These are phyloP conservation scores for Vimba vimba DNA, from an alignment of 2,113 vertebrate species.

Conservation along the genomic window DNA sequence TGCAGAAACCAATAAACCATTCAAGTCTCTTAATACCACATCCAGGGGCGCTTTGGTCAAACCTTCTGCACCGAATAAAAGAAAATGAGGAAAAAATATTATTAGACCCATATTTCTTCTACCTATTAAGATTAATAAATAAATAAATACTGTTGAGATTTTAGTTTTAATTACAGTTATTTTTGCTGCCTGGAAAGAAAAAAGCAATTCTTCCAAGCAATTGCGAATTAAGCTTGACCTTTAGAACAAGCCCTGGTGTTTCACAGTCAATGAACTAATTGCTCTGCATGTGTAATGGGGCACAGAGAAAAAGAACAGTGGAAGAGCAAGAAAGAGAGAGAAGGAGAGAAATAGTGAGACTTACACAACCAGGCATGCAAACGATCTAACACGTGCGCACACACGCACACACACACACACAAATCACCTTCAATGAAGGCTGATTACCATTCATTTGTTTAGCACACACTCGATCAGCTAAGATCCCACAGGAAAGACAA, in stretches of 20 bases:
- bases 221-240: slow-evolving; percentile 59
- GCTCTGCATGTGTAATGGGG: slow-evolving; percentile 23
- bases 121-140: neutral
- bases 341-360: slow-evolving; percentile 2
- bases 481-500: neutral
- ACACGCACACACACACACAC: neutral
- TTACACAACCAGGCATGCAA: neutral
- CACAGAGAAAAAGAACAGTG: slow-evolving; percentile 18
- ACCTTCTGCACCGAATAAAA: neutral
- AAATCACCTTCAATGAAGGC: slow-evolving; percentile 7
- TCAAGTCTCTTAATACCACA: neutral
- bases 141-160: neutral
- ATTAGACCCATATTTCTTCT: neutral
- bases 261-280: slow-evolving; percentile 52
- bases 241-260: slow-evolving; percentile 53
- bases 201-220: slow-evolving; percentile 41
- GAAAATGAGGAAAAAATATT: neutral
- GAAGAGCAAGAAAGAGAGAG: slow-evolving; percentile 3
- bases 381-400: neutral
- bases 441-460: slow-evolving; percentile 10
- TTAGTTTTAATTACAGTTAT: slow-evolving; percentile 53
- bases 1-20: slow-evolving; percentile 29
- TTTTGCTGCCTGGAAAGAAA: slow-evolving; percentile 47
- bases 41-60: slow-evolving; percentile 7
- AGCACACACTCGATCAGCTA: neutral